Base-by-base conservation (phyloP, 1,140 invertebrate species). In the Drosophila lini region DNA sequence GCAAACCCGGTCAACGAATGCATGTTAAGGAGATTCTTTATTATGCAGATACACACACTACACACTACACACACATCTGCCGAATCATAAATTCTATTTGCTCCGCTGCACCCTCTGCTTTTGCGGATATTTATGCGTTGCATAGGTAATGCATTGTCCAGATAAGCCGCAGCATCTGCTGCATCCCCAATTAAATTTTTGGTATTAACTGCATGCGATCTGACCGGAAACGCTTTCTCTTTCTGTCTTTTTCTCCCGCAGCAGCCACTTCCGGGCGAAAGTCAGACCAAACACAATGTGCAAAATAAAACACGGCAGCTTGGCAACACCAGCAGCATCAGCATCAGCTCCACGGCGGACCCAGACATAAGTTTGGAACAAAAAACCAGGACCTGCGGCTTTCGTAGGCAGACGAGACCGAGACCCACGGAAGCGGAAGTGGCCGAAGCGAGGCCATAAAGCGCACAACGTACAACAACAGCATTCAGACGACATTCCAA, bases 221-320 rank as follows among this genome's bases (percentile, higher is more conserved):
- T 59, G 53, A 36, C 48, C 36, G n/a, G 44, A 76, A 41, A 55
- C 19, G 19, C 48, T 42, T 3, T 15, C 36, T 15, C 28, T 31
- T 57, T 41, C 32, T 60, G 25, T 41, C 25, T 25, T 41, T 41
- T 7, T 38, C 36, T 44, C 11, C 41, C 55, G 32, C 32, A 38
- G 28, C 32, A 19, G 16, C 70, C 79, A 63, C 50, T 71, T 74
- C 45, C 67, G 75, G 70, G 52, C 60, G 36, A 60, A 55, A 65
- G 63, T 61, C 73, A 61, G 28, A 50, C 76, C 60, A 53, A 74
- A 78, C 75, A 88, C 79, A 78, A 88, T 88, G 83, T 84, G 83
- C 59, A 78, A 75, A 84, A 89, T 81, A 89, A 89, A 88, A 78
- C 77, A 78, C 64, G 80, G 61, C 50, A 68, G 69, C 68, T 78